A percentile compares a stretch with the other conserved stretches of the same genome.
These are phyloP conservation scores for Anthopleura sola DNA, from an alignment of 64 coral and sea anemone genomes.

Conservation along the genomic window DNA sequence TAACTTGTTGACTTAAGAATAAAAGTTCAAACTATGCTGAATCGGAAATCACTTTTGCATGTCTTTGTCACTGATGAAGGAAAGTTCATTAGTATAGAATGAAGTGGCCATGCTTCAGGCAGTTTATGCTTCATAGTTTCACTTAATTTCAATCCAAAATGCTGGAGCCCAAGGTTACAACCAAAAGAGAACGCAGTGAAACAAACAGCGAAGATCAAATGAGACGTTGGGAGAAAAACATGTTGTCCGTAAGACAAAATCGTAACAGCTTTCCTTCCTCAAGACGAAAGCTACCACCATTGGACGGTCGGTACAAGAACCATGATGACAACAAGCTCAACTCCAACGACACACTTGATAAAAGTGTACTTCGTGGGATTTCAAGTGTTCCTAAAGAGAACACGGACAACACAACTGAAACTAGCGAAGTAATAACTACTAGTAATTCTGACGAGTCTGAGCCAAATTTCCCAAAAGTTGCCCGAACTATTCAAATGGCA, in stretches of 20 bases:
- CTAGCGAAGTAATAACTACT: not conserved
- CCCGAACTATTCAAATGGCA: constrained; percentile 33
- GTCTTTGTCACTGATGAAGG: not conserved
- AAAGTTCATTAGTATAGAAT: not conserved
- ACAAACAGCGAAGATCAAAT: not conserved
- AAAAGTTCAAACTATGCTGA: not conserved
- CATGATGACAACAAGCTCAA: not conserved
- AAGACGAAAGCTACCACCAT: constrained; percentile 8
- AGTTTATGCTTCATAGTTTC: not conserved
- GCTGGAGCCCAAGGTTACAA: not conserved
- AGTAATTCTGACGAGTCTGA: not conserved
- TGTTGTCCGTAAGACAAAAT: not conserved
- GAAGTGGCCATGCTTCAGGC: not conserved
- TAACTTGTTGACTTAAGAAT: constrained; percentile 18
- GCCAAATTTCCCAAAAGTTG: constrained; percentile 5
- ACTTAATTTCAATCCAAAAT: not conserved
- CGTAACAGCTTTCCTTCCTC: constrained; percentile 2
- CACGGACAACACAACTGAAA: not conserved
- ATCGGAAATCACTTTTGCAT: not conserved
- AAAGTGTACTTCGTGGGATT: not conserved
- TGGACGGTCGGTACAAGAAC: constrained; percentile 4
- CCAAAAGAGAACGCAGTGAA: not conserved
- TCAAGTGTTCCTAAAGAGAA: not conserved
- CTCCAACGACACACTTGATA: not conserved
- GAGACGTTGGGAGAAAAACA: not conserved